A percentile compares a stretch with the other conserved stretches of the same genome.
Conservation (phyloP, 2,113 vertebrate species). For the Lepidothrix coronata region DNA sequence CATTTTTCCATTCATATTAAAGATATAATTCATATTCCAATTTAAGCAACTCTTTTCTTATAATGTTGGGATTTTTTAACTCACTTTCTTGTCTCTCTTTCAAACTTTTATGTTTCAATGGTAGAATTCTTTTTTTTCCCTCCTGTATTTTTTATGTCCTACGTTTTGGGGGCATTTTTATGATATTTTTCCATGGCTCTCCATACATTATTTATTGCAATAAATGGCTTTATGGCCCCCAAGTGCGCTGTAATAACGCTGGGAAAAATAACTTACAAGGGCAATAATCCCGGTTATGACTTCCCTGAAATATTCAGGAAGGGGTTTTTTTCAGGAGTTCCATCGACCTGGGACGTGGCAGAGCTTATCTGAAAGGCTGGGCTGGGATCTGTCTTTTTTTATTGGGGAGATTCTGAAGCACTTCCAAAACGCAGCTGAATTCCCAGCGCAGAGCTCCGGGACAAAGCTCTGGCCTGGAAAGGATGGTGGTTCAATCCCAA, state of each 20-base stretch:
- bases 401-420: background rate
- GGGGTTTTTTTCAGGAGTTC: background rate
- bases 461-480: background rate
- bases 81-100: background rate
- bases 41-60: background rate
- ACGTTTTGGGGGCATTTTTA: background rate
- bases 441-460: background rate
- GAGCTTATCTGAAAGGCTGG: background rate
- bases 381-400: constrained; percentile 21
- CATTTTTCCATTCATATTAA: background rate
- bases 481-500: background rate
- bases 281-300: background rate
- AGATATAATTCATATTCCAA: background rate
- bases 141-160: background rate
- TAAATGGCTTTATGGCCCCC: background rate
- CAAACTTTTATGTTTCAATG: background rate
- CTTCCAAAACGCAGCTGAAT: background rate
- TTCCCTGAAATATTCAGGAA: background rate
- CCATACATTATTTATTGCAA: background rate
- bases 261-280: constrained; percentile 16
- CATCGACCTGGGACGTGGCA: background rate
- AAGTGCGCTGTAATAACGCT: background rate
- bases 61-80: background rate
- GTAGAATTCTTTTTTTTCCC: background rate
- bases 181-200: background rate